Evolutionary conservation across 2,797 vertebrate species (phyloP).

Genomic region (Hypotaenidia okinawae): DNA sequence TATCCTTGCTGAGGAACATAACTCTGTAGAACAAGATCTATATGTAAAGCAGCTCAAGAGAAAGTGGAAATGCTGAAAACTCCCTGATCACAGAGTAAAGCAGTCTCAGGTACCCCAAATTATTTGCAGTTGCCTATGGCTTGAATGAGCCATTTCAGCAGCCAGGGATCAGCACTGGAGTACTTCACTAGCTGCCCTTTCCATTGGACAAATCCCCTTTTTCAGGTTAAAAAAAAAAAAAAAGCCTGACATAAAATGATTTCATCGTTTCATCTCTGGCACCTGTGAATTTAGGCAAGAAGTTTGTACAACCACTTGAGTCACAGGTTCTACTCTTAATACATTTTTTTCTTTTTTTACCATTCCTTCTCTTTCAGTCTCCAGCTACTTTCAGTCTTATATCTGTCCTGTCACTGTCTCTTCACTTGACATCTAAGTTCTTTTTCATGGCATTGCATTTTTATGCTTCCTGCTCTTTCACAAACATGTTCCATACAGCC

Average conservation of each 20-base stretch:
- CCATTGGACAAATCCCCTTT: background rate
- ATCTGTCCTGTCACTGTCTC: background rate
- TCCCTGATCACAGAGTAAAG: background rate
- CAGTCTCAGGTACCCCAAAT: background rate
- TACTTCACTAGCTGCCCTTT: background rate
- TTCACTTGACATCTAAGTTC: background rate
- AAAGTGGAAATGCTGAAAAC: background rate
- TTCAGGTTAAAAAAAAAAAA: background rate
- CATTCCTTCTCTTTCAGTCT: background rate
- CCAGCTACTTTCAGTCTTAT: background rate
- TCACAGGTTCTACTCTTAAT: background rate
- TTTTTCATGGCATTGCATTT: background rate
- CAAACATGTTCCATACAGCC: background rate
- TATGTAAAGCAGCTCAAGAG: background rate
- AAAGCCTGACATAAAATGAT: background rate
- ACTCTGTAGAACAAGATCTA: background rate
- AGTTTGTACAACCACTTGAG: background rate
- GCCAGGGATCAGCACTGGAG: background rate
- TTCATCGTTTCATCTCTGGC: background rate
- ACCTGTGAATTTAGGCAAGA: background rate
- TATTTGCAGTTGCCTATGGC: background rate
- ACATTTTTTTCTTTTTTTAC: background rate
- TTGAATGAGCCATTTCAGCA: background rate
- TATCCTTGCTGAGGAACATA: background rate
- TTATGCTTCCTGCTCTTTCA: conserved; percentile 3